Conservation (phyloP, 2,888 invertebrate genomes). For the Hybos culiciformis region DNA sequence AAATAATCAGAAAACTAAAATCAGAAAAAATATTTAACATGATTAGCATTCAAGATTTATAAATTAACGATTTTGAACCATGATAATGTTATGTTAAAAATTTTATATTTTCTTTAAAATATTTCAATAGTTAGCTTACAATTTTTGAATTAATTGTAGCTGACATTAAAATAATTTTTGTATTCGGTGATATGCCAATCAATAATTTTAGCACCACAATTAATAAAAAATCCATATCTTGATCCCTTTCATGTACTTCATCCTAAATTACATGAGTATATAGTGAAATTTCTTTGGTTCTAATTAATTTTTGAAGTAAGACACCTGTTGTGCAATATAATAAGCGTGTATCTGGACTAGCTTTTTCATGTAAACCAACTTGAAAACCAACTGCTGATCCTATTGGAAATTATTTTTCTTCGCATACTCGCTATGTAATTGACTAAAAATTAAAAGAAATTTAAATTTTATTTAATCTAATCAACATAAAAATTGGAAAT, state of each 20-base stretch:
- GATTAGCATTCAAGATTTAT: too few relatives aligned
- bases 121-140: conserved; percentile 13
- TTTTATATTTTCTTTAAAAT: neutral
- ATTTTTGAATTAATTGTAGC: conserved; percentile 69
- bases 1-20: conserved; percentile 29
- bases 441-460: too few relatives aligned
- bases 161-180: conserved; percentile 80
- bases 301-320: conserved; percentile 61
- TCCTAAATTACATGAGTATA: conserved; percentile 85
- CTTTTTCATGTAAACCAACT: conserved; percentile 28
- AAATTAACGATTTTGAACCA: too few relatives aligned
- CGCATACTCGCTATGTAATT: conserved; percentile 69
- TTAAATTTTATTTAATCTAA: too few relatives aligned
- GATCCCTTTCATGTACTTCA: conserved; percentile 86
- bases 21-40: too few relatives aligned
- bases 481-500: too few relatives aligned
- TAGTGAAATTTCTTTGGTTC: conserved; percentile 52
- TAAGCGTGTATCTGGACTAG: conserved; percentile 48
- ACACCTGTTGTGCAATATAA: conserved; percentile 83
- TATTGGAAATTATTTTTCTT: conserved; percentile 68
- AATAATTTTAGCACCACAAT: conserved; percentile 68
- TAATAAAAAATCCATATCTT: conserved; percentile 82
- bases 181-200: conserved; percentile 44
- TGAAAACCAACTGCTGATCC: conserved; percentile 82
- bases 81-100: neutral